Evolutionary conservation across 2,888 invertebrate species (phyloP).

Genomic region (Charanyca ferruginea): DNA sequence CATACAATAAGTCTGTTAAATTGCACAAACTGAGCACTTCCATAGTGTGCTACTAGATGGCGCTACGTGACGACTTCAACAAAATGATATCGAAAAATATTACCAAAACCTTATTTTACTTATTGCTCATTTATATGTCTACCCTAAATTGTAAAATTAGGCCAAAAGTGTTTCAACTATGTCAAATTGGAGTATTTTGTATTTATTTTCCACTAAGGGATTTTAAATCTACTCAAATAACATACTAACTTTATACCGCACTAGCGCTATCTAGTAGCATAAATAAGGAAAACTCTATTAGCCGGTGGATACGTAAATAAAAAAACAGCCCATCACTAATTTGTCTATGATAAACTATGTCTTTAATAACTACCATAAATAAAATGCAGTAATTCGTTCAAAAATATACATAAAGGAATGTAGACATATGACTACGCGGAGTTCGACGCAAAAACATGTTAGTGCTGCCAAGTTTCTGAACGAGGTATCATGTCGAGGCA

Average conservation of each 20-base stretch:
- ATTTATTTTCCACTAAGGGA: constrained; percentile 23
- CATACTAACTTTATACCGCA: constrained; percentile 29
- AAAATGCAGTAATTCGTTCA: constrained; percentile 79
- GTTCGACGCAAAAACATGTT: constrained; percentile 53
- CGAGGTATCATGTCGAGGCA: constrained; percentile 41
- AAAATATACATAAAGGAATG: constrained; percentile 81
- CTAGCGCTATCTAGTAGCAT: constrained; percentile 60
- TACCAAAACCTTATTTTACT: constrained; percentile 45
- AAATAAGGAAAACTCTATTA: constrained; percentile 59
- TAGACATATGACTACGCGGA: constrained; percentile 70
- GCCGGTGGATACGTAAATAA: constrained; percentile 65
- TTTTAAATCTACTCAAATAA: constrained; percentile 43
- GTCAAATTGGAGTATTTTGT: constrained; percentile 39
- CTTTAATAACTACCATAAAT: constrained; percentile 76
- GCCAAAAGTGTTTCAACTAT: constrained; percentile 54
- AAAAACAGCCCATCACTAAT: constrained; percentile 87
- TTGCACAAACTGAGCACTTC: constrained; percentile 67
- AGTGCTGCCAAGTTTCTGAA: constrained; percentile 71
- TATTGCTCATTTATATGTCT: constrained; percentile 47
- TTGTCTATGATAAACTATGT: constrained; percentile 79
- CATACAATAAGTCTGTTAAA: constrained; percentile 63
- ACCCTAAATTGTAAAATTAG: constrained; percentile 56
- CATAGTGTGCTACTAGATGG: constrained; percentile 55
- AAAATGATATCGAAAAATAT: constrained; percentile 37
- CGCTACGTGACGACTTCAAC: constrained; percentile 46